phyloP scores from a whole-genome alignment of 2,888 invertebrate genomes.

The Brachyptera putata region DNA sequence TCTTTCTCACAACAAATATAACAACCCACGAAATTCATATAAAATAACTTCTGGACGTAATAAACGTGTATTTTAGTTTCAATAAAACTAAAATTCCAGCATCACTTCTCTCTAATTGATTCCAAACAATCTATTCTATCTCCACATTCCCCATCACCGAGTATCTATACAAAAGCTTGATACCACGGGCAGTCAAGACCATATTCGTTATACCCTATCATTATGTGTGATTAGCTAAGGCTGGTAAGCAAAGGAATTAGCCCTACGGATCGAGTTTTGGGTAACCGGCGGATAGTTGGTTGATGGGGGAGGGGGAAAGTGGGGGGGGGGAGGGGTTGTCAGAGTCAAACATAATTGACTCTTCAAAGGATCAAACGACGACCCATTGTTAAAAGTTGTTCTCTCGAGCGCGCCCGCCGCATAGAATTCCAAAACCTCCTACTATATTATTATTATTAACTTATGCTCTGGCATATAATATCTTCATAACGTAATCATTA shows the following conservation, averaged over 20 bases:
- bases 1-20: no score
- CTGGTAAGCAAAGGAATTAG: not conserved
- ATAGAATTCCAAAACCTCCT: not conserved
- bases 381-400: not conserved
- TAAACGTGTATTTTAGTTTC: no score
- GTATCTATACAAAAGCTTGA: no score
- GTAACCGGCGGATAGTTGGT: not conserved
- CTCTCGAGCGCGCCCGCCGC: not conserved
- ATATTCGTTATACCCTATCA: conserved; percentile 14
- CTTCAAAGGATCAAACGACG: no score
- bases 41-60: no score
- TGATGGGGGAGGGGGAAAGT: not conserved
- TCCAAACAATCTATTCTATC: no score
- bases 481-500: conserved; percentile 18
- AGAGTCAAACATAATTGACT: not conserved
- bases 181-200: no score
- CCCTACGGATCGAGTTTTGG: not conserved
- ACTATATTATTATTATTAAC: conserved; percentile 5
- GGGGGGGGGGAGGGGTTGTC: not conserved
- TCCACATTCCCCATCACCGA: no score
- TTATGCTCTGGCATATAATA: no score
- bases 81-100: no score
- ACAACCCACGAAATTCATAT: no score
- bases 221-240: conserved; percentile 8
- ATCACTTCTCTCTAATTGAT: no score